These are phyloP conservation scores for Scaptomyza parva DNA, from an alignment of 2,888 invertebrate genomes.

Conservation along the genomic window DNA sequence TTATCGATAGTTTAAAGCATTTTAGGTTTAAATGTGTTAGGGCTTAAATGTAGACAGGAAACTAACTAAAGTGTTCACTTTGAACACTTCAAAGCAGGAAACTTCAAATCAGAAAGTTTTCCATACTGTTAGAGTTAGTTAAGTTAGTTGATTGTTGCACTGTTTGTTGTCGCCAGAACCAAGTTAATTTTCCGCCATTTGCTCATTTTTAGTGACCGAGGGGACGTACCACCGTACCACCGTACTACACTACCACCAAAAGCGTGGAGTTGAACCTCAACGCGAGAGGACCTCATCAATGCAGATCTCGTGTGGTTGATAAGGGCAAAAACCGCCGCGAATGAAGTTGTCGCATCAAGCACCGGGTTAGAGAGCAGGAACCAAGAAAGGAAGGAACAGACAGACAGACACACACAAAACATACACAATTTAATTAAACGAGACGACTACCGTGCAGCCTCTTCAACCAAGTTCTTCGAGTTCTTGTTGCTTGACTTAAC, in stretches of 20 bases:
- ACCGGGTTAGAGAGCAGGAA: not conserved
- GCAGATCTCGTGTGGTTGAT: constrained; percentile 68
- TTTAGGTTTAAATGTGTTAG: too few species aligned
- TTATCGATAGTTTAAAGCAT: not conserved
- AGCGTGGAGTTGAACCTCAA: constrained; percentile 5
- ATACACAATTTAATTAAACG: constrained; percentile 79
- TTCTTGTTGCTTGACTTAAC: constrained; percentile 22
- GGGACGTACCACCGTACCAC: too few species aligned
- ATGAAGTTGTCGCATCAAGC: constrained; percentile 67
- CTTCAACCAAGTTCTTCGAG: not conserved
- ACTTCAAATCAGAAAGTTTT: too few species aligned
- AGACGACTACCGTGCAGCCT: constrained; percentile 65
- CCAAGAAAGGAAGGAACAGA: not conserved
- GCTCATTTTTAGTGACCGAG: constrained; percentile 65
- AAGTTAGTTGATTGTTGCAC: constrained; percentile 18
- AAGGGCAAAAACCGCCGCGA: constrained; percentile 50
- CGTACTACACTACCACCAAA: too few species aligned
- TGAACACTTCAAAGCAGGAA: too few species aligned
- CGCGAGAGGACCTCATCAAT: constrained; percentile 48
- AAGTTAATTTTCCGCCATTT: constrained; percentile 78
- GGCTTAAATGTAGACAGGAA: too few species aligned
- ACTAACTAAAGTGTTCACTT: too few species aligned
- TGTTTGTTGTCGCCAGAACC: constrained; percentile 22
- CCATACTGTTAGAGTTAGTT: not conserved
- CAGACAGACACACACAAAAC: constrained; percentile 41